A percentile compares a stretch with the other conserved stretches of the same genome.
phyloP scores from a whole-genome alignment of 2,113 vertebrate species.

The Grallaria varia region DNA sequence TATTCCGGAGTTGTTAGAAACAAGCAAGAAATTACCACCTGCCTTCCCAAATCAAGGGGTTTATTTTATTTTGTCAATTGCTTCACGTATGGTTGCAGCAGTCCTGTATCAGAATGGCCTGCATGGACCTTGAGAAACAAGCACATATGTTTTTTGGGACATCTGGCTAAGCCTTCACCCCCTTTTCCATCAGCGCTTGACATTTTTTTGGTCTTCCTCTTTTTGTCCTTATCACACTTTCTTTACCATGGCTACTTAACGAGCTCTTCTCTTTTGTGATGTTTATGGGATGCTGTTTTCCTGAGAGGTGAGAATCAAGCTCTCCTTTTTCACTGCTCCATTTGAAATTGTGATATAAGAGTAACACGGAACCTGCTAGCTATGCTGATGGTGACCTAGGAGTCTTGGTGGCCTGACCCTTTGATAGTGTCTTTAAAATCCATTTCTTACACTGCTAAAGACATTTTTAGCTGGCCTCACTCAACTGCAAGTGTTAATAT shows the following conservation, averaged over 20 bases:
- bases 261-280: neutral
- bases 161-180: neutral
- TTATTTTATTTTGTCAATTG: neutral
- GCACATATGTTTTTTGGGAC: neutral
- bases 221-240: neutral
- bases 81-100: neutral
- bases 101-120: neutral
- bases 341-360: neutral
- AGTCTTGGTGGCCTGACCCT: neutral
- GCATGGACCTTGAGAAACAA: neutral
- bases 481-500: slow-evolving; percentile 29
- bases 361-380: neutral
- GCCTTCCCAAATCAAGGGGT: neutral
- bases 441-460: neutral
- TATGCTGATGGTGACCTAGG: neutral
- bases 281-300: neutral
- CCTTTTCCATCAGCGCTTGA: neutral
- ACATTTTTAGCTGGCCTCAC: slow-evolving; percentile 17
- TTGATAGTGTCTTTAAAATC: neutral
- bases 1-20: neutral
- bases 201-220: neutral
- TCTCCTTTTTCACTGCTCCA: neutral
- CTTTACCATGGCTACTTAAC: neutral
- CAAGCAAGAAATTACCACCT: neutral
- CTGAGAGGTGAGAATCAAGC: neutral